Evolutionary conservation across 2,888 invertebrate genomes (phyloP).

Genomic region (Abrostola tripartita): DNA sequence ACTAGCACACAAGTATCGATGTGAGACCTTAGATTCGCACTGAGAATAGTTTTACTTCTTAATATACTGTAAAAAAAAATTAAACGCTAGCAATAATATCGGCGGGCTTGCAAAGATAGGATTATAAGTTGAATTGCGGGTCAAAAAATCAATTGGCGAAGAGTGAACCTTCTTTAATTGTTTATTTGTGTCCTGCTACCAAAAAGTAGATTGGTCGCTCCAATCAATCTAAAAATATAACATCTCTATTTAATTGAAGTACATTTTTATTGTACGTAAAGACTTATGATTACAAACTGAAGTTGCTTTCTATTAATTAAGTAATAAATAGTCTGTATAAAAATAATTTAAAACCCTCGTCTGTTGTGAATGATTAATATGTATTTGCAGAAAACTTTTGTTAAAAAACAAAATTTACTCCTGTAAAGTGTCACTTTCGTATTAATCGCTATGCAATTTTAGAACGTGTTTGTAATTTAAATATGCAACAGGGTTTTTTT

Average conservation of each 20-base stretch:
- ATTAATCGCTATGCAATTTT: constrained; percentile 15
- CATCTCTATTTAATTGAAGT: constrained; percentile 17
- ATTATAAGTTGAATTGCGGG: too few species aligned
- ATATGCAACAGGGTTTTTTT: background rate
- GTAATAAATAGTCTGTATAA: too few species aligned
- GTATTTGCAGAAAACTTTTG: too few species aligned
- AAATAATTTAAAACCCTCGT: too few species aligned
- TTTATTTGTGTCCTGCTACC: background rate
- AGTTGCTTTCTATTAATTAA: too few species aligned
- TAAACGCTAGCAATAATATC: too few species aligned
- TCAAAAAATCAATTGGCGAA: background rate
- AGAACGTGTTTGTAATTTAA: constrained; percentile 1
- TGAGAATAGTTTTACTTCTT: too few species aligned
- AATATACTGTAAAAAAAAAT: background rate
- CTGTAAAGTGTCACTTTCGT: constrained; percentile 27
- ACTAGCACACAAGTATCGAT: too few species aligned
- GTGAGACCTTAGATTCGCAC: too few species aligned
- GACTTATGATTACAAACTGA: background rate
- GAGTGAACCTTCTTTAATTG: background rate
- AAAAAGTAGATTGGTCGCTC: constrained; percentile 14
- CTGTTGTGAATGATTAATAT: too few species aligned
- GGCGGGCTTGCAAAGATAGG: too few species aligned
- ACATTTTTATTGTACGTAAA: constrained; percentile 9
- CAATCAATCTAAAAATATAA: constrained; percentile 31
- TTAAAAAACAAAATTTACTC: constrained; percentile 3